Evolutionary conservation across 2,888 invertebrate genomes (phyloP).

Genomic region (Agrotis exclamationis): DNA sequence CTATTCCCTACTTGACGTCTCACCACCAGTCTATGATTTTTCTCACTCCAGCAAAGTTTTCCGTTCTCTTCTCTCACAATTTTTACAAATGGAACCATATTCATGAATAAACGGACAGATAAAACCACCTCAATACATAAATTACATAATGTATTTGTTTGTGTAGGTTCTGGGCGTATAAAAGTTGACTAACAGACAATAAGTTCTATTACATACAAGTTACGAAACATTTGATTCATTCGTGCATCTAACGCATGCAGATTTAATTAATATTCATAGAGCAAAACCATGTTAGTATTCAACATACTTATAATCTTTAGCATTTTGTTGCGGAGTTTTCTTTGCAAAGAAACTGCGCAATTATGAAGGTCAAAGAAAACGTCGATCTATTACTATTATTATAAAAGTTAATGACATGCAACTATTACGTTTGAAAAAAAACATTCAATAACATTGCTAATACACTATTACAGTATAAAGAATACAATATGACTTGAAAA

Average conservation of each 20-base stretch:
- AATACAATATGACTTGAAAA: slow-evolving; percentile 3
- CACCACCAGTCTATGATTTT: neutral
- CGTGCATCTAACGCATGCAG: neutral
- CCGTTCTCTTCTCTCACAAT: neutral
- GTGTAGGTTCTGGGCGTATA: neutral
- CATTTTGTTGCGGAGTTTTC: neutral
- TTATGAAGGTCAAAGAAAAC: slow-evolving; percentile 33
- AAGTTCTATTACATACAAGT: neutral
- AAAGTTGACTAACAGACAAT: neutral
- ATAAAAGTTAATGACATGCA: slow-evolving; percentile 29
- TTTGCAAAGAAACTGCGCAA: slow-evolving; percentile 8
- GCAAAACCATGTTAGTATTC: neutral
- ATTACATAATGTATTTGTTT: neutral
- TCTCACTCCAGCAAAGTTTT: too few relatives aligned
- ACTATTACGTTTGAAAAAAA: slow-evolving; percentile 30
- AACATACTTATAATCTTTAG: neutral
- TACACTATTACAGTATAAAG: neutral
- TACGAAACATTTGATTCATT: neutral
- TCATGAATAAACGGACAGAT: neutral
- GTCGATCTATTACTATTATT: neutral
- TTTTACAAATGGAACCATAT: neutral
- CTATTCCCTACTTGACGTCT: too few relatives aligned
- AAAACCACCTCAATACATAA: neutral
- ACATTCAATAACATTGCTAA: slow-evolving; percentile 1
- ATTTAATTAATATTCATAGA: neutral